A percentile compares a stretch with the other conserved stretches of the same genome.
phyloP scores from a whole-genome alignment of 2,113 vertebrate genomes.

The Pungitius pungitius region DNA sequence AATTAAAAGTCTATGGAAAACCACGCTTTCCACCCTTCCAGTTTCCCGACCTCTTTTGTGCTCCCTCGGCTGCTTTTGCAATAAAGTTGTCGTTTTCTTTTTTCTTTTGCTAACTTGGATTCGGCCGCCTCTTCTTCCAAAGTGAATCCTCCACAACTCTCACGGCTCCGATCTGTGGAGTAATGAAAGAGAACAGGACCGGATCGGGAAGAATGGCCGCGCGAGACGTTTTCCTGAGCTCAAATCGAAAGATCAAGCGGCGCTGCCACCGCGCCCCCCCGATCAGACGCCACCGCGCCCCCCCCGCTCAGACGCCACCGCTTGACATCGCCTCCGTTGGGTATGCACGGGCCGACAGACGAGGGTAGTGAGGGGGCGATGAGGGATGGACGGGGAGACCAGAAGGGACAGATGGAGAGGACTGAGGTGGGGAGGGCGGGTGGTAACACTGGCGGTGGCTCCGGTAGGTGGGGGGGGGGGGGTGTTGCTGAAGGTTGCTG shows the following conservation, averaged over 20 bases:
- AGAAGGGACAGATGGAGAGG: constrained; percentile 55
- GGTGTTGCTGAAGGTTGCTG: constrained; percentile 71
- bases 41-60: constrained; percentile 43
- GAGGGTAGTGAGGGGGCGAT: constrained; percentile 33
- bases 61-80: constrained; percentile 23
- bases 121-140: constrained; percentile 38
- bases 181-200: constrained; percentile 58
- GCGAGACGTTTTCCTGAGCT: constrained; percentile 51
- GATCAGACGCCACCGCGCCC: constrained; percentile 38
- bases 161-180: constrained; percentile 47
- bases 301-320: constrained; percentile 36
- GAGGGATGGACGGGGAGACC: constrained; percentile 50
- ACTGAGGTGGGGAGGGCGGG: constrained; percentile 40
- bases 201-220: constrained; percentile 59
- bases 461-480: constrained; percentile 9
- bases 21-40: constrained; percentile 27
- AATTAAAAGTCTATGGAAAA: constrained; percentile 49
- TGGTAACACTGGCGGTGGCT: constrained; percentile 33
- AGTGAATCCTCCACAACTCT: constrained; percentile 46
- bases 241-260: constrained; percentile 51
- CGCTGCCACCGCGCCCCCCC: constrained; percentile 30
- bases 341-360: constrained; percentile 53
- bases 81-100: not conserved
- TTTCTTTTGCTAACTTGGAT: constrained; percentile 27
- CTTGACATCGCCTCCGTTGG: constrained; percentile 58